Percentiles rank a stretch among this genome's conserved stretches.
These are phyloP conservation scores for Pteronotus mesoamericanus DNA, from an alignment of 2,797 vertebrate genomes.

Conservation along the genomic window DNA sequence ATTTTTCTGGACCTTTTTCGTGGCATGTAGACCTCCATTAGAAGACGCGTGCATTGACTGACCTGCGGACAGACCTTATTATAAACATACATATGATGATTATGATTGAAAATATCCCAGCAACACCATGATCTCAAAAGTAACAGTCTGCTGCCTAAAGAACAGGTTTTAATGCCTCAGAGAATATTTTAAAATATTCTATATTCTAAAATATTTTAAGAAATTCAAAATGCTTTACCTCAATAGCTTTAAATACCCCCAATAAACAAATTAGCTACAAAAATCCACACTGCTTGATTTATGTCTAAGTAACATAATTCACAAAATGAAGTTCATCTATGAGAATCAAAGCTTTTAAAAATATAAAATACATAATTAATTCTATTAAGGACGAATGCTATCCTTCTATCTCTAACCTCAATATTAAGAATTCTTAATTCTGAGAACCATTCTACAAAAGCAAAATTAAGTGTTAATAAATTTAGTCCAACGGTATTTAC, in stretches of 20 bases:
- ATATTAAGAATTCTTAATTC: conserved; percentile 39
- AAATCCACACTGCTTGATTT: conserved; percentile 14
- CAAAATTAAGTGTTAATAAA: neutral
- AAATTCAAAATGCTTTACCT: conserved; percentile 1
- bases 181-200: conserved; percentile 32
- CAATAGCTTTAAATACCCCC: neutral
- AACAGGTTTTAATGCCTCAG: conserved; percentile 3
- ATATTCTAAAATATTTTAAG: too few species aligned
- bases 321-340: neutral
- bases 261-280: neutral
- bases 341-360: neutral
- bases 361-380: neutral
- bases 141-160: neutral
- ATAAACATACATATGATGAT: conserved; percentile 59
- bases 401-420: neutral
- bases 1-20: conserved; percentile 97
- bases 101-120: conserved; percentile 30
- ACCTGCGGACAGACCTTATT: conserved; percentile 83
- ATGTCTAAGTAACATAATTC: neutral
- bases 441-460: neutral
- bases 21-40: conserved; percentile 88
- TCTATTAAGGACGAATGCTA: neutral
- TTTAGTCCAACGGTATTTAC: neutral
- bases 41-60: conserved; percentile 93
- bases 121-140: conserved; percentile 47